Evolutionary conservation across 2,797 vertebrate species (phyloP).

Genomic region (Limosa lapponica): DNA sequence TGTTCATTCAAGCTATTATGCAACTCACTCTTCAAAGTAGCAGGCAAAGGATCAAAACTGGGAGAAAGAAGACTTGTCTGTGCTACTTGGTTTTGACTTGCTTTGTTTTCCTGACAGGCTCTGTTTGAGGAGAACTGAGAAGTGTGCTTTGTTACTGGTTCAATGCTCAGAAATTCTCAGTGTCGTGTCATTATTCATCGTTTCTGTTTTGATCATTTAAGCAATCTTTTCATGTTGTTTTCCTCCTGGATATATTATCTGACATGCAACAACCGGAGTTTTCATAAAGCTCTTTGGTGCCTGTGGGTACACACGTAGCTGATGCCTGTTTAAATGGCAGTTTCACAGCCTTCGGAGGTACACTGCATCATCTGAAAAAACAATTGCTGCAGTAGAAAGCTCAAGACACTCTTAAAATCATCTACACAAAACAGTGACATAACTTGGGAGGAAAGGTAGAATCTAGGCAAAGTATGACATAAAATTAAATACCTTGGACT

Average conservation of each 20-base stretch:
- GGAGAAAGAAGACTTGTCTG: not conserved
- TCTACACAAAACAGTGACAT: not conserved
- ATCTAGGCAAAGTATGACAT: not conserved
- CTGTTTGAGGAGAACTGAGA: slow-evolving; percentile 22
- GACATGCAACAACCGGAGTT: not conserved
- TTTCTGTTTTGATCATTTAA: slow-evolving; percentile 55
- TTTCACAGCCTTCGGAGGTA: not conserved
- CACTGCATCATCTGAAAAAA: not conserved
- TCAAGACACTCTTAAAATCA: not conserved
- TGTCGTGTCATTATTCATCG: slow-evolving; percentile 6
- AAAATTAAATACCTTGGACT: not conserved
- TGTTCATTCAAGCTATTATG: slow-evolving; percentile 21
- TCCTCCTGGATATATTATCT: slow-evolving; percentile 35
- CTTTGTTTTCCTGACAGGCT: slow-evolving; percentile 36
- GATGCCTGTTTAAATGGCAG: slow-evolving; percentile 29
- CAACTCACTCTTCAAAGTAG: slow-evolving; percentile 6
- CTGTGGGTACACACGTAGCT: not conserved
- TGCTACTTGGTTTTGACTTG: slow-evolving; percentile 2
- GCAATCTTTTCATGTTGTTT: slow-evolving; percentile 43
- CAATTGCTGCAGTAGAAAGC: not conserved
- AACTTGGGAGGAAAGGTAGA: not conserved
- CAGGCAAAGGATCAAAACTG: slow-evolving; percentile 9
- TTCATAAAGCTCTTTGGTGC: slow-evolving; percentile 21
- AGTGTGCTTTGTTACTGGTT: slow-evolving; percentile 7
- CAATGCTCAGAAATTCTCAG: slow-evolving; percentile 12